Conservation (phyloP, 2,888 invertebrate species). For the Acanthacorydalis orientalis region DNA sequence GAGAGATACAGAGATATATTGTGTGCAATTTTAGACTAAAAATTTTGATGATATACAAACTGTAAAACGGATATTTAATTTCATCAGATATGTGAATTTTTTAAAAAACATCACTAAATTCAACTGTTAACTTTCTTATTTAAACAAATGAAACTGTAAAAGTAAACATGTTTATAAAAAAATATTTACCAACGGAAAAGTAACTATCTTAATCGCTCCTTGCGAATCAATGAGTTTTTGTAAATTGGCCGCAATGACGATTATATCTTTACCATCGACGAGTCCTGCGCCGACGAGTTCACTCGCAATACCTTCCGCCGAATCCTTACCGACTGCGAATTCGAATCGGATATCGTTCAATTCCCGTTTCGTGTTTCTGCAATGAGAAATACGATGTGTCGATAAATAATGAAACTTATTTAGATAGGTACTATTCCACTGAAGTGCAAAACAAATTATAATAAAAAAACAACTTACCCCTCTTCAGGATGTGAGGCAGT, state of each 20-base stretch:
- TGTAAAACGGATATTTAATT: background rate
- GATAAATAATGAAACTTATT: too few species aligned
- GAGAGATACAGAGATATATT: too few species aligned
- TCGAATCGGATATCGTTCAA: constrained; percentile 97
- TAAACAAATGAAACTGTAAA: too few species aligned
- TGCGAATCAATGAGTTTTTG: constrained; percentile 73
- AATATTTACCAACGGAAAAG: constrained; percentile 66
- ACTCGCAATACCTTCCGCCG: constrained; percentile 81
- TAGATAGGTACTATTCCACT: too few species aligned
- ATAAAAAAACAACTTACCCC: background rate
- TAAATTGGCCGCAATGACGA: constrained; percentile 83
- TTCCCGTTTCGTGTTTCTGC: constrained; percentile 72
- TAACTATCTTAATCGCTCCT: constrained; percentile 51
- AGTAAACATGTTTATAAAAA: background rate
- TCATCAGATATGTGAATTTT: background rate
- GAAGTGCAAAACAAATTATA: too few species aligned
- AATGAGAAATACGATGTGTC: constrained; percentile 13
- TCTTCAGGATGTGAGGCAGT: background rate
- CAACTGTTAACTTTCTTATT: too few species aligned
- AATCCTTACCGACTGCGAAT: constrained; percentile 77
- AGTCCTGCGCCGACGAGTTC: constrained; percentile 91
- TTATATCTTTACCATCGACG: constrained; percentile 80
- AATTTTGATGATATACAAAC: background rate
- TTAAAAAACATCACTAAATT: background rate
- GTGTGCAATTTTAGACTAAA: too few species aligned